These are phyloP conservation scores for Arnoldichthys spilopterus DNA, from an alignment of 2,797 vertebrate genomes.

Conservation along the genomic window DNA sequence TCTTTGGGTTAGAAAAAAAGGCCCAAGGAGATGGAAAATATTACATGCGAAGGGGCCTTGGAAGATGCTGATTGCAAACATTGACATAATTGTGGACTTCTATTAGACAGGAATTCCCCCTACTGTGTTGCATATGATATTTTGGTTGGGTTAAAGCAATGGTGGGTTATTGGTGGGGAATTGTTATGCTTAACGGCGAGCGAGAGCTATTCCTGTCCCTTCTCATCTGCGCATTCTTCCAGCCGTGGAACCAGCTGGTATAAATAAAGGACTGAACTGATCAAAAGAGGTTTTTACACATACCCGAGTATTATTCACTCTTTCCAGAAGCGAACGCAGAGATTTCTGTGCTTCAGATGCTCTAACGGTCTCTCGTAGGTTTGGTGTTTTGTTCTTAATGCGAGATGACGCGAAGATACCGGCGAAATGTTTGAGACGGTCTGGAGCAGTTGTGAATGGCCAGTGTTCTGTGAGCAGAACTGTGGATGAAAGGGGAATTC, in stretches of 20 bases:
- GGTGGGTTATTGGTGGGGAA: constrained; percentile 10
- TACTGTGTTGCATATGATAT: constrained; percentile 26
- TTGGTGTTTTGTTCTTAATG: constrained; percentile 26
- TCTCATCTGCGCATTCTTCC: constrained; percentile 44
- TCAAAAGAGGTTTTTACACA: constrained; percentile 51
- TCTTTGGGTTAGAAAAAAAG: constrained; percentile 36
- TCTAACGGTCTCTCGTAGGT: constrained; percentile 47
- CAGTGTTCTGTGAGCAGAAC: not conserved
- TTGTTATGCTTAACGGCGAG: constrained; percentile 18
- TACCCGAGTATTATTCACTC: constrained; percentile 53
- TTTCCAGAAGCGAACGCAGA: constrained; percentile 46
- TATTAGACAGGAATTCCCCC: constrained; percentile 31
- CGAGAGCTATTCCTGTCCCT: constrained; percentile 44
- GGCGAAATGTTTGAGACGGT: not conserved
- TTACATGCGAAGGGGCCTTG: constrained; percentile 41
- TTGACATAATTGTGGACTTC: constrained; percentile 39
- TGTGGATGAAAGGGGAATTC: not conserved
- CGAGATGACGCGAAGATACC: constrained; percentile 5
- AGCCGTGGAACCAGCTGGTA: constrained; percentile 51
- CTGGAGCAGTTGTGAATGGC: not conserved
- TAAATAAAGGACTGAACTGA: constrained; percentile 54
- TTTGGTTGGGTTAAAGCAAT: constrained; percentile 11
- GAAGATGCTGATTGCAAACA: constrained; percentile 45
- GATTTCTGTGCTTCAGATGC: constrained; percentile 43
- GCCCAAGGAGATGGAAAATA: constrained; percentile 55